phyloP scores from a whole-genome alignment of 2,888 invertebrate species.

The Pachycephus smyrnensis region DNA sequence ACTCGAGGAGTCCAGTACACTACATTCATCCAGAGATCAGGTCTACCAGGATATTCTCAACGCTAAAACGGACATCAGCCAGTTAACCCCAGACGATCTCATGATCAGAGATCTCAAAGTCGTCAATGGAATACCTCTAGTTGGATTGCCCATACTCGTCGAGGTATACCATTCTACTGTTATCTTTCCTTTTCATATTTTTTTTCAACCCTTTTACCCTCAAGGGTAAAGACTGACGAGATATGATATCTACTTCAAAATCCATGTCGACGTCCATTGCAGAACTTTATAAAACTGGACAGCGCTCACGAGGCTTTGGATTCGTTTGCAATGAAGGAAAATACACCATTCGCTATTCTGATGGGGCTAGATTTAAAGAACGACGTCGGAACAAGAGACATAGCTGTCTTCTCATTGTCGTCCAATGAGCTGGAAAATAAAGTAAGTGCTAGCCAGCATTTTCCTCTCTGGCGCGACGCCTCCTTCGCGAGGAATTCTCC shows the following conservation, averaged over 20 bases:
- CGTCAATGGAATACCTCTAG: constrained; percentile 70
- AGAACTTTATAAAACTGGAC: constrained; percentile 70
- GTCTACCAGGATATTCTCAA: constrained; percentile 70
- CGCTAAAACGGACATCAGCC: constrained; percentile 77
- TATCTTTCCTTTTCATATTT: constrained; percentile 6
- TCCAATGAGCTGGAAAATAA: constrained; percentile 47
- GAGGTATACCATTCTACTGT: constrained; percentile 66
- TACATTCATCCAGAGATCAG: constrained; percentile 50
- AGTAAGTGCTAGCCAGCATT: constrained; percentile 45
- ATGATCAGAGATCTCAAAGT: constrained; percentile 83
- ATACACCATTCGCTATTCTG: constrained; percentile 69
- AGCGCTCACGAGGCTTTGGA: constrained; percentile 68
- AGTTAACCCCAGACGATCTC: constrained; percentile 76
- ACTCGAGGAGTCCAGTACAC: constrained; percentile 71
- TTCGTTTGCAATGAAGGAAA: constrained; percentile 67
- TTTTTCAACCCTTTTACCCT: background rate
- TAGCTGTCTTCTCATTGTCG: constrained; percentile 69
- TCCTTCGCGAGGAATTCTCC: constrained; percentile 8
- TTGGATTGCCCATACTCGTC: constrained; percentile 75
- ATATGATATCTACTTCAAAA: background rate
- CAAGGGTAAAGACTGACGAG: background rate
- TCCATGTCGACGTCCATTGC: constrained; percentile 23
- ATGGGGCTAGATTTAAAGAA: constrained; percentile 74
- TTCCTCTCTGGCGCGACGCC: constrained; percentile 23
- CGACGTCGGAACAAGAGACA: constrained; percentile 71